Conservation (phyloP, 2,113 vertebrate genomes). For the Dryoscopus gambensis region DNA sequence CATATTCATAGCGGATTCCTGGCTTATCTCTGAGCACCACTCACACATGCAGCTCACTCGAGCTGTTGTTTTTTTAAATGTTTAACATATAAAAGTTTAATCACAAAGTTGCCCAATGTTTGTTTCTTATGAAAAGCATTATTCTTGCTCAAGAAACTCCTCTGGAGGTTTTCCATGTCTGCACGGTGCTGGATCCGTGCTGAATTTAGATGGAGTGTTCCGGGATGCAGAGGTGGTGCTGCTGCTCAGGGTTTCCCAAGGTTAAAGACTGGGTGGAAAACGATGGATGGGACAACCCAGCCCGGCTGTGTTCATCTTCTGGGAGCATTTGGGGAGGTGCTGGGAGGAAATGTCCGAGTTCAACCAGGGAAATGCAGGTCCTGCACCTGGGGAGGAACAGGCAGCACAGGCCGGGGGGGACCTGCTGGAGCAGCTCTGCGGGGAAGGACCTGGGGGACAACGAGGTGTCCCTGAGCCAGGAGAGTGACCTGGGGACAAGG, state of each 20-base stretch:
- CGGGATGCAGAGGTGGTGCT: not conserved
- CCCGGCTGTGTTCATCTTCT: not conserved
- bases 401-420: not conserved
- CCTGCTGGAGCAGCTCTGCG: not conserved
- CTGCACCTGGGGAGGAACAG: not conserved
- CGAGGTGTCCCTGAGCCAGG: not conserved
- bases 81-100: slow-evolving; percentile 38
- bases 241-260: not conserved
- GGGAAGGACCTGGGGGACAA: not conserved
- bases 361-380: not conserved
- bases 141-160: not conserved
- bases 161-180: not conserved
- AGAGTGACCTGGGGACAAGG: not conserved
- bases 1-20: slow-evolving; percentile 21
- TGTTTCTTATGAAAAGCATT: slow-evolving; percentile 4
- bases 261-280: not conserved
- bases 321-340: not conserved
- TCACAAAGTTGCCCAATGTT: slow-evolving; percentile 7
- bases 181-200: rapidly evolving
- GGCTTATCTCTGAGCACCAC: slow-evolving; percentile 52
- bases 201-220: not conserved
- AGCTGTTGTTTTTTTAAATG: not conserved
- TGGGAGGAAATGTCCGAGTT: not conserved
- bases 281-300: not conserved
- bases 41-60: not conserved